Evolutionary conservation across 2,888 invertebrate species (phyloP).

Genomic region (Nyleta sp.): DNA sequence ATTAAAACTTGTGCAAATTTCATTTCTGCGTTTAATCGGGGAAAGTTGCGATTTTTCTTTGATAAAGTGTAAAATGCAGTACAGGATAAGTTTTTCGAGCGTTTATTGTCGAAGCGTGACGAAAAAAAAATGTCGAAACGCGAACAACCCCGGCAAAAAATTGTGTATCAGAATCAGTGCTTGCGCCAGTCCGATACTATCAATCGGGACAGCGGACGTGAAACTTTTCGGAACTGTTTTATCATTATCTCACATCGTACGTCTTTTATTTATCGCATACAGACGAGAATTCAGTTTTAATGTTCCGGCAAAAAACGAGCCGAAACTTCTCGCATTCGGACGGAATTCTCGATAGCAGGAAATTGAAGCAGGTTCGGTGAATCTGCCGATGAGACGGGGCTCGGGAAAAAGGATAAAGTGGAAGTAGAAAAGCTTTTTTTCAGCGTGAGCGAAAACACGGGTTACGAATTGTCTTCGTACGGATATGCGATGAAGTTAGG

Average conservation of each 20-base stretch:
- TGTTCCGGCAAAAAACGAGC: slow-evolving; percentile 47
- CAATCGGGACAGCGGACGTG: slow-evolving; percentile 3
- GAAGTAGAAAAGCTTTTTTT: slow-evolving; percentile 47
- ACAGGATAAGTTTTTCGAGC: too few relatives aligned
- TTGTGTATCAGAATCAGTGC: slow-evolving; percentile 5
- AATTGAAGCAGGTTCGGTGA: slow-evolving; percentile 54
- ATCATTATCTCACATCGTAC: slow-evolving; percentile 48
- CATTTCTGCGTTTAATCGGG: too few relatives aligned
- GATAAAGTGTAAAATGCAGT: too few relatives aligned
- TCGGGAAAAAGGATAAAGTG: too few relatives aligned
- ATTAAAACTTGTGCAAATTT: too few relatives aligned
- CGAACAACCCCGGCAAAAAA: not conserved
- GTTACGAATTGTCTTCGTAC: slow-evolving; percentile 50
- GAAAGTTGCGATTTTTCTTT: too few relatives aligned
- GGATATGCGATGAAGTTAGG: slow-evolving; percentile 37
- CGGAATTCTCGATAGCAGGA: slow-evolving; percentile 37
- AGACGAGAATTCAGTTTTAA: slow-evolving; percentile 49
- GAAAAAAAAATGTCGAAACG: not conserved
- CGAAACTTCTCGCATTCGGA: slow-evolving; percentile 33
- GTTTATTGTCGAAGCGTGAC: too few relatives aligned
- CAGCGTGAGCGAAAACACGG: slow-evolving; percentile 36
- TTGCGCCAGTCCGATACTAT: slow-evolving; percentile 1
- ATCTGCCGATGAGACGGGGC: too few relatives aligned
- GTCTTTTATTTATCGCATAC: slow-evolving; percentile 43
- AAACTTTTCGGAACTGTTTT: slow-evolving; percentile 31